Evolutionary conservation across 2,888 invertebrate genomes (phyloP).

Genomic region (Lochmaea crataegi): DNA sequence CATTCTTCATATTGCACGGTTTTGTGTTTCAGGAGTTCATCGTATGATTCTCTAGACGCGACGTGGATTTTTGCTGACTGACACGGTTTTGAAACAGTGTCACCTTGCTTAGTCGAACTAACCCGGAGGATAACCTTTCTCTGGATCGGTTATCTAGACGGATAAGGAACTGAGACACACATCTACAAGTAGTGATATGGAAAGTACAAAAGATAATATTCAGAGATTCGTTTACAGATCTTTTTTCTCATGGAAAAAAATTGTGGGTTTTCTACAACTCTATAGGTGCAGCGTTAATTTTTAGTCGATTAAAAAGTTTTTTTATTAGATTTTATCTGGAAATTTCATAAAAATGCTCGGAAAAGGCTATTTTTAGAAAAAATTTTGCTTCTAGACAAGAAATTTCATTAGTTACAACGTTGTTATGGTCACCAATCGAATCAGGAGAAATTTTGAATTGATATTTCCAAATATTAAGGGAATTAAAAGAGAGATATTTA

Average conservation of each 20-base stretch:
- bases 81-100: constrained; percentile 34
- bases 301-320: no score
- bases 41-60: constrained; percentile 44
- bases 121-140: constrained; percentile 42
- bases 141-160: constrained; percentile 27
- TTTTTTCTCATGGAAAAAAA: not conserved
- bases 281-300: no score
- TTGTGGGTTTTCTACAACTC: no score
- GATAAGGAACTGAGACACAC: constrained; percentile 9
- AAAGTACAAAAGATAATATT: not conserved
- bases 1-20: constrained; percentile 37
- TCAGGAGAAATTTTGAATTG: no score
- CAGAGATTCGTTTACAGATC: not conserved
- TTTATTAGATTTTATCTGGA: no score
- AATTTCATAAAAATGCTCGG: no score
- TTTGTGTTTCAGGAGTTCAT: constrained; percentile 47
- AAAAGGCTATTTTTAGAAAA: no score
- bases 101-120: constrained; percentile 40
- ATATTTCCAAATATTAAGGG: no score
- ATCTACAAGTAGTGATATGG: constrained; percentile 14
- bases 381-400: no score
- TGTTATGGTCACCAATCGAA: no score
- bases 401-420: no score
- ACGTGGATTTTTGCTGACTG: constrained; percentile 52
- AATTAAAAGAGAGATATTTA: no score